Percentiles rank a stretch among this genome's conserved stretches.
These are phyloP conservation scores for Latrodectus geometricus DNA, from an alignment of 1,140 invertebrate species.

Conservation along the genomic window DNA sequence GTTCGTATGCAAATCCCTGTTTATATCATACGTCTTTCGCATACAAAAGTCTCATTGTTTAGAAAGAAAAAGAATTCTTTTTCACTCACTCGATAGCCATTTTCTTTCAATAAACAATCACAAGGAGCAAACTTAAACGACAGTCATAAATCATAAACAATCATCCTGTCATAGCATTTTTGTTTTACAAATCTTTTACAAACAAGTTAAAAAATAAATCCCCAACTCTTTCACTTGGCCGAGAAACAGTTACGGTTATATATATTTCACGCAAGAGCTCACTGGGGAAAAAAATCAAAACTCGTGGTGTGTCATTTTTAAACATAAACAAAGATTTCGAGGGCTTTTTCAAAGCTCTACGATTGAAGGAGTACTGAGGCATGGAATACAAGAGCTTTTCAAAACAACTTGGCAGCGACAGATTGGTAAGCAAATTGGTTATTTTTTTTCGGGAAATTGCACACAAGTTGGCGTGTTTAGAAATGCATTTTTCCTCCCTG, in stretches of 20 bases:
- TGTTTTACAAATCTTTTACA: not conserved
- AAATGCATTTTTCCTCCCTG: not conserved
- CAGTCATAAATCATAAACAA: not conserved
- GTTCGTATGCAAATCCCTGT: too few relatives aligned
- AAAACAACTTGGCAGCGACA: not conserved
- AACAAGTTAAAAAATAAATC: not conserved
- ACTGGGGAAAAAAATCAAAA: not conserved
- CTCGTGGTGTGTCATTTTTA: not conserved
- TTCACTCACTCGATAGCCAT: not conserved
- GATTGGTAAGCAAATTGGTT: not conserved
- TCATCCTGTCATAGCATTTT: not conserved
- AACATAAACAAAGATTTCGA: not conserved
- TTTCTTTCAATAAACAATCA: not conserved
- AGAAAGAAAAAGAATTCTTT: not conserved
- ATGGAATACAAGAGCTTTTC: not conserved
- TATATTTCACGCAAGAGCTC: not conserved
- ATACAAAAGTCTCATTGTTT: not conserved
- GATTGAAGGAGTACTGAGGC: not conserved
- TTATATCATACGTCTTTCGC: too few relatives aligned
- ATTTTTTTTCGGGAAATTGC: not conserved
- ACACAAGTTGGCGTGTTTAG: not conserved
- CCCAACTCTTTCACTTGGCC: not conserved
- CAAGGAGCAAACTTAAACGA: not conserved
- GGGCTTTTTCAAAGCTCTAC: not conserved
- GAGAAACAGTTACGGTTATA: not conserved